Conservation (phyloP, 1,140 invertebrate genomes). For the Nomia melanderi region DNA sequence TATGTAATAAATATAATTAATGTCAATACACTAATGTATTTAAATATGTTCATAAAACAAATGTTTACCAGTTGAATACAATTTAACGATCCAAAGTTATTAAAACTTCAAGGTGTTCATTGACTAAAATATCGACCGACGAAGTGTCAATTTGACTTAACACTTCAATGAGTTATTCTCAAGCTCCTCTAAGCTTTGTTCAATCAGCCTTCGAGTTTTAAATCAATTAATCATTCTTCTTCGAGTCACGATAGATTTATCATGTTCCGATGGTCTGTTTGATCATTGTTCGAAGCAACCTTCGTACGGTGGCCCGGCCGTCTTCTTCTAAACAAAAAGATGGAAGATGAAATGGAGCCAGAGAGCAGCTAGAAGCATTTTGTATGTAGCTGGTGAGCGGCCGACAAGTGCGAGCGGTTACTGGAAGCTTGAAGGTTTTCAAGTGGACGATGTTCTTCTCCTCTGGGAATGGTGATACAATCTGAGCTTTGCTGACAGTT, state of each 20-base stretch:
- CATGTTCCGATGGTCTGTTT: constrained; percentile 29
- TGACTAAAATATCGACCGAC: too few relatives aligned
- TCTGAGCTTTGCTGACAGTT: constrained; percentile 69
- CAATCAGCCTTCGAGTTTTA: too few relatives aligned
- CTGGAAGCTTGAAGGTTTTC: constrained; percentile 57
- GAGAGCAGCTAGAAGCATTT: constrained; percentile 27
- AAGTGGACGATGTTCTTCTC: constrained; percentile 64
- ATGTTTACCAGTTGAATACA: too few relatives aligned
- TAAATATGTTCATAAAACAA: too few relatives aligned
- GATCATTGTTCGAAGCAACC: constrained; percentile 33
- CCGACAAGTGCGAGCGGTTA: constrained; percentile 53
- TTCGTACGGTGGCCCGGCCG: constrained; percentile 16
- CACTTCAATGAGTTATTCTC: too few relatives aligned
- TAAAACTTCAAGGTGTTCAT: too few relatives aligned
- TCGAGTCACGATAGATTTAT: constrained; percentile 43
- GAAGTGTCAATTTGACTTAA: too few relatives aligned
- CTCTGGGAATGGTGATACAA: constrained; percentile 69
- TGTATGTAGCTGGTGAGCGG: constrained; percentile 51
- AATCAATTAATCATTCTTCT: constrained; percentile 1
- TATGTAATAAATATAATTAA: too few relatives aligned
- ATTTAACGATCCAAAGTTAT: too few relatives aligned
- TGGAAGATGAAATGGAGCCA: constrained; percentile 16
- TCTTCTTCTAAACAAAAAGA: neutral
- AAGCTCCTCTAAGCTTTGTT: too few relatives aligned
- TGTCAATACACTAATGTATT: too few relatives aligned